phyloP scores from a whole-genome alignment of 2,797 vertebrate genomes.

The Scolopax bukidnonensis region DNA sequence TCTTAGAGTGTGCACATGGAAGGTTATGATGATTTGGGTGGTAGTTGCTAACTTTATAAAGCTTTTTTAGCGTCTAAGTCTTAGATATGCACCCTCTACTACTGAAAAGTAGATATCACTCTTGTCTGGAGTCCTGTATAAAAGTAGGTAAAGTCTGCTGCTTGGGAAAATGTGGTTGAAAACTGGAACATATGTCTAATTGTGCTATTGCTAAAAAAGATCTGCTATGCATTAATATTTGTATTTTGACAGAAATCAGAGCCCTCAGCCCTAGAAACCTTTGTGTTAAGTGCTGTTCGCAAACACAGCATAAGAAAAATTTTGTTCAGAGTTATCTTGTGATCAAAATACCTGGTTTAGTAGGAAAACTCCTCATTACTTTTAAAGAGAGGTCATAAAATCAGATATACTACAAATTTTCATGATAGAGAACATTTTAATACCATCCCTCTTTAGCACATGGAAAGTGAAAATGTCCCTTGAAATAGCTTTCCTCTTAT shows the following conservation, averaged over 20 bases:
- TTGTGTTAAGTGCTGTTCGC: background rate
- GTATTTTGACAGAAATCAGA: background rate
- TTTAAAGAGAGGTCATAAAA: background rate
- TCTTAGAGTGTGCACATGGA: background rate
- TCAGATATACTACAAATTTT: background rate
- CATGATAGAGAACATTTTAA: background rate
- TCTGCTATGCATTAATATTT: background rate
- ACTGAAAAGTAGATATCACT: background rate
- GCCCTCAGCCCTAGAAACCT: background rate
- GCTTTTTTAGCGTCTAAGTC: background rate
- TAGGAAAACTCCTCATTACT: background rate
- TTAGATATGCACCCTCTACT: background rate
- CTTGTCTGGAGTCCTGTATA: background rate
- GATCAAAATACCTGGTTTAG: background rate
- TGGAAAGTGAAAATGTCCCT: background rate
- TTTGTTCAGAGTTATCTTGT: background rate
- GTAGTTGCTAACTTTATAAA: background rate
- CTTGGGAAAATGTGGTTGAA: background rate
- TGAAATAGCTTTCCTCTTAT: background rate
- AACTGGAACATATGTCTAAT: background rate
- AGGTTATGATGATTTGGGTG: background rate
- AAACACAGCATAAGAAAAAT: accelerated
- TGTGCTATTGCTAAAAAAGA: background rate
- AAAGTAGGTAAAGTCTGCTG: background rate
- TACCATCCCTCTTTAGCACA: background rate